Evolutionary conservation across 2,113 vertebrate genomes (phyloP).

Genomic region (Hemicordylus capensis): DNA sequence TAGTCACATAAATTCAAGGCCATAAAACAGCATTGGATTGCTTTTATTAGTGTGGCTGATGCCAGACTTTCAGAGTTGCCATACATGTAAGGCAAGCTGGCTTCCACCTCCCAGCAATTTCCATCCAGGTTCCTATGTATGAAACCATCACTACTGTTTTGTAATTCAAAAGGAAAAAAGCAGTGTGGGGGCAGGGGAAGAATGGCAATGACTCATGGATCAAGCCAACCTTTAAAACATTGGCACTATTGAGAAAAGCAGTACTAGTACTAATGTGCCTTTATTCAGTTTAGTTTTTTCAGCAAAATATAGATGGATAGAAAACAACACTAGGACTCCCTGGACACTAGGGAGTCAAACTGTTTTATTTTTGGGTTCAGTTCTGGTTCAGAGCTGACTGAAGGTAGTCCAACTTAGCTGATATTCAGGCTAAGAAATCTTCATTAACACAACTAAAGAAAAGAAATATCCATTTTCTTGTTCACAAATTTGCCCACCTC

Average conservation of each 20-base stretch:
- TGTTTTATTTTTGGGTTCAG: neutral
- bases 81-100: slow-evolving; percentile 77
- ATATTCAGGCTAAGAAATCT: neutral
- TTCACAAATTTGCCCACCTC: neutral
- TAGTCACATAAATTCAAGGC: slow-evolving; percentile 80
- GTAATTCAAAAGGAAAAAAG: slow-evolving; percentile 52
- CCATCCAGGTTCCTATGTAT: slow-evolving; percentile 61
- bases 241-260: slow-evolving; percentile 25
- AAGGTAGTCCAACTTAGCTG: neutral
- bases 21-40: slow-evolving; percentile 82
- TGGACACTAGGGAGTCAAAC: neutral
- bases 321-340: neutral
- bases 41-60: slow-evolving; percentile 82
- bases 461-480: neutral
- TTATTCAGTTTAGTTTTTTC: slow-evolving; percentile 19
- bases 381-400: neutral
- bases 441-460: neutral
- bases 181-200: no score
- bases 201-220: slow-evolving; percentile 29
- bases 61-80: slow-evolving; percentile 79
- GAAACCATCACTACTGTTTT: slow-evolving; percentile 61
- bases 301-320: slow-evolving; percentile 4
- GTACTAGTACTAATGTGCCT: neutral
- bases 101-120: slow-evolving; percentile 52
- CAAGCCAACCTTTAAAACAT: slow-evolving; percentile 36